Conservation (phyloP, 1,140 invertebrate species). For the Brachionus manjavacas region DNA sequence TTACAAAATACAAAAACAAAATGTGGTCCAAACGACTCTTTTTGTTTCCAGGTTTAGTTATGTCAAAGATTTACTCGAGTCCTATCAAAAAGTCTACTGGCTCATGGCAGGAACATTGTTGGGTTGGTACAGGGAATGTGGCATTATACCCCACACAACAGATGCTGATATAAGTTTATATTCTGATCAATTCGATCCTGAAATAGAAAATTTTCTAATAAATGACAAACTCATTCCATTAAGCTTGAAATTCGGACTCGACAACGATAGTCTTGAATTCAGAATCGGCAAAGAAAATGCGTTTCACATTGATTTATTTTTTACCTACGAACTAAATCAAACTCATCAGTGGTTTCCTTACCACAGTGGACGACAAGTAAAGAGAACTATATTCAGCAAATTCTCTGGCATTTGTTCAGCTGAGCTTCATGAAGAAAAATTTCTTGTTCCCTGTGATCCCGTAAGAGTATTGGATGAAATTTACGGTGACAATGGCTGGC, state of each 20-base stretch:
- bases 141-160: not conserved
- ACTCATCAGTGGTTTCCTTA: not conserved
- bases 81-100: not conserved
- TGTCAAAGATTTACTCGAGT: not conserved
- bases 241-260: not conserved
- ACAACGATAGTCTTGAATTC: not conserved
- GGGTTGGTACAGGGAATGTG: constrained; percentile 23
- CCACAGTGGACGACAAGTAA: not conserved
- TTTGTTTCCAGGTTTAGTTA: not conserved
- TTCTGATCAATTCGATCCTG: not conserved
- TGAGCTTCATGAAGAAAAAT: not conserved
- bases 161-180: not conserved
- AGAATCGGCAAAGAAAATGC: not conserved
- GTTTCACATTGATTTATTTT: not conserved
- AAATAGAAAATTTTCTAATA: not conserved
- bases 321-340: not conserved
- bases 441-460: not conserved
- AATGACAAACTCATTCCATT: not conserved
- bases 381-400: not conserved
- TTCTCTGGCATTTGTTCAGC: not conserved
- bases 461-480: not conserved
- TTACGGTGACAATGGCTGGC: not conserved
- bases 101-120: not conserved
- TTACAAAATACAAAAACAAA: not conserved
- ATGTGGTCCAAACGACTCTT: not conserved